Base-by-base conservation (phyloP, 1,140 invertebrate species). In the Rhagoletis pomonella region DNA sequence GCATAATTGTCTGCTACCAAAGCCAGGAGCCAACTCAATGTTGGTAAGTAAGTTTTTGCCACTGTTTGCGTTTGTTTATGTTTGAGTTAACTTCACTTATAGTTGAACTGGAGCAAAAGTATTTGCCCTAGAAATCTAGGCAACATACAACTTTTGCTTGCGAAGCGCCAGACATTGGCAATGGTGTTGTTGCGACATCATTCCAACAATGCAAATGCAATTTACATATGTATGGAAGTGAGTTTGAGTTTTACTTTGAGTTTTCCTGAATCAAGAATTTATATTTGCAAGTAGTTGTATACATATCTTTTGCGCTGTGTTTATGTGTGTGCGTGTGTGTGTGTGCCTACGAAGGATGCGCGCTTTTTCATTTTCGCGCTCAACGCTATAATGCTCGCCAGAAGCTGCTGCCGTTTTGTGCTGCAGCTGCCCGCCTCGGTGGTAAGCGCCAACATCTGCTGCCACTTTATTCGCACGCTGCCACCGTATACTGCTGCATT, bases 61-160 rank as follows among this genome's bases (percentile, higher is more conserved):
- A 73, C 42, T 17, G 17, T 17, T 73, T 73, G 12, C 17, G 10
- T 44, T 73, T 73, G 67, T 73, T 73, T 73, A 73, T 73, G 17
- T 73, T 73, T 47, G 67, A 17, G 67, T 42, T 47, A 73, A 73
- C 42, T 44, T 42, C 39, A 69, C 39, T 69, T 29, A 69, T 44
- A 73, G 67, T 73, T 47, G 67, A 73, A 73, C 67, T 73, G 67
- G 67, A 73, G 67, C 67, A 73, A 73, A 73, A 73, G 67, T 73
- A 47, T 73, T 73, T 73, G 67, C 67, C 67, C 67, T 73, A 73
- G 67, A 73, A 73, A 73, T 73, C 67, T 44, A 12, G 44, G 42
- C 17, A 39, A 9, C 4, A 47, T 42, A 73, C 0, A 62, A 73
- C 67, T 73, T 73, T 73, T 47, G 42, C 42, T 29, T 42, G 39